Conservation (phyloP, 30 jellyfish, hydroid and myxozoan genomes). For the Nemopilema nomurai region DNA sequence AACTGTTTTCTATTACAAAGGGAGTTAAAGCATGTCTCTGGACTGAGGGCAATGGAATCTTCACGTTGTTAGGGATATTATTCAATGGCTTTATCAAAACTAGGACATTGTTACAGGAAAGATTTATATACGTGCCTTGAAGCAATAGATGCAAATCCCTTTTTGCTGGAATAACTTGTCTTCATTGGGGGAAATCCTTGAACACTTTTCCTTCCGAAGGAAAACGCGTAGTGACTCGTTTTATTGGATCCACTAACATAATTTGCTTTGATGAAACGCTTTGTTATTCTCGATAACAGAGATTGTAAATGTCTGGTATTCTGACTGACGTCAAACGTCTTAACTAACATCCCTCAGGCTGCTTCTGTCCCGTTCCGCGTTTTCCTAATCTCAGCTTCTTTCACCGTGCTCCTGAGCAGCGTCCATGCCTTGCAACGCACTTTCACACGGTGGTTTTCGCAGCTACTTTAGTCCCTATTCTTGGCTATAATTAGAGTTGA, state of each 20-base stretch:
- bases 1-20: too few relatives aligned
- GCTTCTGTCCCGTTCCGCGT: too few relatives aligned
- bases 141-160: background rate
- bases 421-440: background rate
- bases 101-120: background rate
- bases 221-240: too few relatives aligned
- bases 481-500: constrained; percentile 9
- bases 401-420: background rate
- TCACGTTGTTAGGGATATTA: background rate
- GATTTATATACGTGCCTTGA: background rate
- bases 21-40: too few relatives aligned
- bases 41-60: background rate
- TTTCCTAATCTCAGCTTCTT: too few relatives aligned
- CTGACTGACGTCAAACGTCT: too few relatives aligned
- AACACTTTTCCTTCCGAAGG: background rate
- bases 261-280: too few relatives aligned
- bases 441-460: constrained; percentile 26
- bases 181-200: background rate
- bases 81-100: background rate
- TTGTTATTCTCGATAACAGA: too few relatives aligned
- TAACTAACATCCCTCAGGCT: too few relatives aligned
- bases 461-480: background rate
- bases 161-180: background rate
- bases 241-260: too few relatives aligned
- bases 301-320: too few relatives aligned